Evolutionary conservation across 1,140 invertebrate species (phyloP).

Genomic region (Wasmannia auropunctata): DNA sequence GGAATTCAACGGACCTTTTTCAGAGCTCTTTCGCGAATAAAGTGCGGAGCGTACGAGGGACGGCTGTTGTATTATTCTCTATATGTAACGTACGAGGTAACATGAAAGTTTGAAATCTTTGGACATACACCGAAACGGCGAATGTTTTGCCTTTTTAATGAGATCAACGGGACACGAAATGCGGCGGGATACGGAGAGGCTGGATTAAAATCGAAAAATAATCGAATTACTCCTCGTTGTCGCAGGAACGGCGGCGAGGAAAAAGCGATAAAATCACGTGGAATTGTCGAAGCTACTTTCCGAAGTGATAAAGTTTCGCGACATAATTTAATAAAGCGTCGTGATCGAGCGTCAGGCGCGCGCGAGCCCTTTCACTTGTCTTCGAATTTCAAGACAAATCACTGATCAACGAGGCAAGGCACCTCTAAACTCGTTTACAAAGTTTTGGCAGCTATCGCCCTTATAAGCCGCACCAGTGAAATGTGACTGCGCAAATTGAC

Average conservation of each 20-base stretch:
- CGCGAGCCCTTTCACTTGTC: background rate
- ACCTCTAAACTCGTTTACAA: conserved; percentile 10
- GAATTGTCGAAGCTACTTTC: conserved; percentile 14
- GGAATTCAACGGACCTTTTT: conserved; percentile 54
- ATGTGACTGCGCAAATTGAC: conserved; percentile 69
- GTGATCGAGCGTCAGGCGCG: background rate
- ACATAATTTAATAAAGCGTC: conserved; percentile 48
- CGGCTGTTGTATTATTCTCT: conserved; percentile 45
- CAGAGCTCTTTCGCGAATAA: conserved; percentile 36
- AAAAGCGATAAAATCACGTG: conserved; percentile 41
- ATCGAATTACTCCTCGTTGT: background rate
- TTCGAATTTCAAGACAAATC: conserved; percentile 46
- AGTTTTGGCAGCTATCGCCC: conserved; percentile 14
- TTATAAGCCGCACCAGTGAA: conserved; percentile 15
- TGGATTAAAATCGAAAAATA: conserved; percentile 26
- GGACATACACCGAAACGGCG: background rate
- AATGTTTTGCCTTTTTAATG: conserved; percentile 26
- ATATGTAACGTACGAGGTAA: conserved; percentile 6
- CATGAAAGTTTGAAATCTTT: conserved; percentile 22
- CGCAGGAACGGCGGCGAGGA: background rate
- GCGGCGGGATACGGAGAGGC: background rate
- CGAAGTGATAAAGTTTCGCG: conserved; percentile 44
- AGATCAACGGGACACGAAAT: background rate
- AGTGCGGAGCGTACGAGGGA: background rate
- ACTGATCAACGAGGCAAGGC: conserved; percentile 47